Evolutionary conservation across 2,113 vertebrate species (phyloP), one percentile per base, ranked within the genome.

Genomic region (Capreolus pygargus): DNA sequence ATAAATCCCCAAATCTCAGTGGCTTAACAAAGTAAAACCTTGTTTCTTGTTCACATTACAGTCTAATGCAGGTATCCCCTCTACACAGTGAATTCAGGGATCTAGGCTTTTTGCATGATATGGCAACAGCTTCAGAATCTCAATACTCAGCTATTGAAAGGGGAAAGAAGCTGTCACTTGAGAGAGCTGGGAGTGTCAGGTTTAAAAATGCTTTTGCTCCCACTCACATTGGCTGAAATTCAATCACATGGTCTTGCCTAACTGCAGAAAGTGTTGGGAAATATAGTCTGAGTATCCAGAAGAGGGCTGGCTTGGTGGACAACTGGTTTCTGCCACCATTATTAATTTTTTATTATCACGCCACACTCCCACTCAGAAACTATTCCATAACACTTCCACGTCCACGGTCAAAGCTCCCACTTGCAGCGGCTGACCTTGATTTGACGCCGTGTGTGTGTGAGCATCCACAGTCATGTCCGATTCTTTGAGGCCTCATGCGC

Each of bases 401-500:
- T 21, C 19, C 33, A 33, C 39, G 45, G 67, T n/a, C 16, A 57
- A 82, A 76, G 17, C 23, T 19, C 33, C 25, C 28, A 52, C 30
- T 21, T 64, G n/a, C 36, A 39, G 58, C 45, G 21, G 30, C 28
- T 21, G 25, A 13, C 17, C 50, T 15, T 2, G 45, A 1, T n/a
- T 54, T 47, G 67, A 36, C 36, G n/a, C 39, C 2, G 3, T 0
- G 12, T 76, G 70, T 14, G 3, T 43, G 70, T 43, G 21, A 39
- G 10, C 10, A 0, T 6, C n/a, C 1, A 0, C 15, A 25, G 70
- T 39, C 39, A 43, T 4, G 70, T 76, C 70, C 0, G 0, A 1
- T 27, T 43, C 70, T 76, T 27, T 15, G 39, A 0, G 1, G 43
- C 23, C 23, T 13, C 13, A 2, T 4, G 23, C 6, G 2, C 39